phyloP scores from a whole-genome alignment of 1,140 invertebrate genomes.

The Tetragnatha versicolor region DNA sequence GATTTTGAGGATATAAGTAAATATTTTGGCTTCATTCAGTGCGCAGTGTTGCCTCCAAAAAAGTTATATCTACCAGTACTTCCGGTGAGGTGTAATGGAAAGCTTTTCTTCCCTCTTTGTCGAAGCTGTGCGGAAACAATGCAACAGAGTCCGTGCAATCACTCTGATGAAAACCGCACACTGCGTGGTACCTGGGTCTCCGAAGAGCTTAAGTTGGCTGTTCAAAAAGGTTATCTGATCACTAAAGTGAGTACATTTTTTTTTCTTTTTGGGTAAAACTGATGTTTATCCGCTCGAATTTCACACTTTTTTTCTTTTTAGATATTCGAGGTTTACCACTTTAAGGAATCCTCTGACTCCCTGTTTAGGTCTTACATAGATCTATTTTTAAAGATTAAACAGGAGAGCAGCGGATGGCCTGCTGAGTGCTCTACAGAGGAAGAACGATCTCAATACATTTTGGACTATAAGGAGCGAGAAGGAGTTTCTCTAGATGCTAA shows the following conservation, averaged over 20 bases:
- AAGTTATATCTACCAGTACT: not conserved
- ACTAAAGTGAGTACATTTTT: not conserved
- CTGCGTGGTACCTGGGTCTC: not conserved
- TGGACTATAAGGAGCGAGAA: not conserved
- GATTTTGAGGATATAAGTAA: not conserved
- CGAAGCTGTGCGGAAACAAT: not conserved
- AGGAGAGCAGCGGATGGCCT: slow-evolving; percentile 1
- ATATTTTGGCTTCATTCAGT: not conserved
- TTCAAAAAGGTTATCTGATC: not conserved
- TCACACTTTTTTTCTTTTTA: not conserved
- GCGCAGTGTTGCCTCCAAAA: not conserved
- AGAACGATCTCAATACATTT: not conserved
- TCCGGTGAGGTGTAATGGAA: not conserved
- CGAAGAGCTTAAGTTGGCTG: not conserved
- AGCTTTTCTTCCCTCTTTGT: not conserved
- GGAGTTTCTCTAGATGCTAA: not conserved
- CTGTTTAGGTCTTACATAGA: slow-evolving; percentile 34
- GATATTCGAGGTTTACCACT: not conserved
- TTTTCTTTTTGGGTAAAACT: not conserved
- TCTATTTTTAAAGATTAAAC: slow-evolving; percentile 13
- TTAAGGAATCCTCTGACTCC: not conserved
- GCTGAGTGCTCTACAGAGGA: not conserved
- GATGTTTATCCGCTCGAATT: not conserved
- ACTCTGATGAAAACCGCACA: not conserved
- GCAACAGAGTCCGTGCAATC: not conserved